These are phyloP conservation scores for Drosophila paramelanica DNA, from an alignment of 2,888 invertebrate species.

Conservation along the genomic window DNA sequence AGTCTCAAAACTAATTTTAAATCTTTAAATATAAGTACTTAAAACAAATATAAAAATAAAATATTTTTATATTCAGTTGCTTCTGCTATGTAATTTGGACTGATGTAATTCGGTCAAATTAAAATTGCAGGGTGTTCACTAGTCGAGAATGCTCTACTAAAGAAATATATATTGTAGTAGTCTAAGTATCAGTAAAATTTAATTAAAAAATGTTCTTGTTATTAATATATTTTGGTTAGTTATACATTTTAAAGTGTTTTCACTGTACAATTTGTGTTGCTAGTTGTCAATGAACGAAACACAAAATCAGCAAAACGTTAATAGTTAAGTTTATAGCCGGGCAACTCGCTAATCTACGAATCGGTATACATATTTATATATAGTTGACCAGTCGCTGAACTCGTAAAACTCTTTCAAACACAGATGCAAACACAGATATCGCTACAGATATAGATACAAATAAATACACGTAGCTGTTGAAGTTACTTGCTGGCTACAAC, in stretches of 20 bases:
- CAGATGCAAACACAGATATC: conserved; percentile 4
- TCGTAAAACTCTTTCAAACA: conserved; percentile 26
- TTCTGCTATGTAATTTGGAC: too few relatives aligned
- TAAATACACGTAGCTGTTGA: conserved; percentile 25
- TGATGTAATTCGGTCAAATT: too few relatives aligned
- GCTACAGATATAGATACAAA: not conserved
- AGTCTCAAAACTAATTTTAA: too few relatives aligned
- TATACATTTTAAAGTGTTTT: not conserved
- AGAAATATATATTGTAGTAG: too few relatives aligned
- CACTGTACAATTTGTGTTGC: conserved; percentile 12
- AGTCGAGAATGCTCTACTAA: too few relatives aligned
- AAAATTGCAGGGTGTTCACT: not conserved
- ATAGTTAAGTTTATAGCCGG: conserved; percentile 15
- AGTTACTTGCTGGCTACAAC: conserved; percentile 48
- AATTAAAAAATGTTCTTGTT: too few relatives aligned
- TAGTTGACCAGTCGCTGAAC: conserved; percentile 39
- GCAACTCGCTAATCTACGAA: conserved; percentile 25
- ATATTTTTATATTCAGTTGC: too few relatives aligned
- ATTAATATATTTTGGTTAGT: too few relatives aligned
- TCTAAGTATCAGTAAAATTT: not conserved
- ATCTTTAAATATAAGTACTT: too few relatives aligned
- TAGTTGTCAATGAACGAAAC: not conserved
- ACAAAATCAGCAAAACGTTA: not conserved
- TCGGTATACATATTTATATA: conserved; percentile 6
- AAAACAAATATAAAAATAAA: too few relatives aligned